Percentiles rank a stretch among this genome's conserved stretches.
Conservation (phyloP, 2,797 vertebrate species). For the Acanthurus lineatus region DNA sequence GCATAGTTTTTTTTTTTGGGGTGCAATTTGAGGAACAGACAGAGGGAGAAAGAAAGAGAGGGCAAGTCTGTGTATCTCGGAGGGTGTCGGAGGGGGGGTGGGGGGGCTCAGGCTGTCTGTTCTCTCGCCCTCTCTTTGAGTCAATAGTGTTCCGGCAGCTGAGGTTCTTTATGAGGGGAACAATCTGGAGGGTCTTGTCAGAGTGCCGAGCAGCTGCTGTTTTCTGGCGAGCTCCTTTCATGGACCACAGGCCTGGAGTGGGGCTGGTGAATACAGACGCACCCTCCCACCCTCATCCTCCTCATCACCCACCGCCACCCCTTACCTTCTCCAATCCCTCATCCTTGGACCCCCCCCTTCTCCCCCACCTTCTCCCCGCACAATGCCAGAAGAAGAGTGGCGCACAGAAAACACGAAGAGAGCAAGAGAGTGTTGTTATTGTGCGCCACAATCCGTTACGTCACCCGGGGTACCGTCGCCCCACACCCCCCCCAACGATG, state of each 20-base stretch:
- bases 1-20: conserved; percentile 67
- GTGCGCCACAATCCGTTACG: conserved; percentile 30
- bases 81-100: conserved; percentile 39
- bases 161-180: conserved; percentile 83
- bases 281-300: conserved; percentile 37
- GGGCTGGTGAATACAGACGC: conserved; percentile 73
- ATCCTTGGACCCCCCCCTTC: conserved; percentile 9
- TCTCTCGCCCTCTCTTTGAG: conserved; percentile 74
- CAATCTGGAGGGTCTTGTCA: conserved; percentile 86
- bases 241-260: conserved; percentile 78
- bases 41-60: conserved; percentile 70
- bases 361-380: conserved; percentile 2
- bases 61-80: conserved; percentile 68
- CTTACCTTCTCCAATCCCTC: conserved; percentile 55
- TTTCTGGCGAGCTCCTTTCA: conserved; percentile 80
- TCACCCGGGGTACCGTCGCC: conserved; percentile 51
- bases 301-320: conserved; percentile 23
- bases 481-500: conserved; percentile 52
- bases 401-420: conserved; percentile 55
- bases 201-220: conserved; percentile 85
- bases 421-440: conserved; percentile 54
- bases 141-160: conserved; percentile 86
- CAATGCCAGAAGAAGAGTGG: conserved; percentile 70
- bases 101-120: conserved; percentile 71
- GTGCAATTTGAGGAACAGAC: conserved; percentile 69